Conservation (phyloP, 2,113 vertebrate species). For the Glaucomys volans region DNA sequence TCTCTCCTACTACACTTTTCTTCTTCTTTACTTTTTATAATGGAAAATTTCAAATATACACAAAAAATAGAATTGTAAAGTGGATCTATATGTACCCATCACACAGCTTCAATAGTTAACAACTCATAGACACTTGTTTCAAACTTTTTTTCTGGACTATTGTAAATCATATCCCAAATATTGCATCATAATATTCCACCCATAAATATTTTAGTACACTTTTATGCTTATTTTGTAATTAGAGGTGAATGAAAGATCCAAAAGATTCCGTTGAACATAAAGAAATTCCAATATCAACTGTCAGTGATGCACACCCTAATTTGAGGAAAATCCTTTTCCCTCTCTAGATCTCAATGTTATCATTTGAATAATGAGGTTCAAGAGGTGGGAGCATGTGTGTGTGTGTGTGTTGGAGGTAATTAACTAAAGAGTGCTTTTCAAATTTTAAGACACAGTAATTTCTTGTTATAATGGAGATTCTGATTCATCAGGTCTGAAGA, state of each 20-base stretch:
- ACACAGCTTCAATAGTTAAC: not conserved
- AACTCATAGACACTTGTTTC: not conserved
- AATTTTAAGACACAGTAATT: not conserved
- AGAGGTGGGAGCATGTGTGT: not conserved
- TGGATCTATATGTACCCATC: not conserved
- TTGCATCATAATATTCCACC: not conserved
- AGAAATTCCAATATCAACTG: not conserved
- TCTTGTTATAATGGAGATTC: not conserved
- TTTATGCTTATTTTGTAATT: not conserved
- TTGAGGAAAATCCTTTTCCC: not conserved
- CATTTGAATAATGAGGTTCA: not conserved
- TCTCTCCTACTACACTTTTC: not conserved
- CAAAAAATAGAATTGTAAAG: not conserved
- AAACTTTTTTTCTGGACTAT: not conserved
- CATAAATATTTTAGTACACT: not conserved
- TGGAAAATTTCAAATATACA: not conserved
- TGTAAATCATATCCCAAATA: not conserved
- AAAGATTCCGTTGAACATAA: not conserved
- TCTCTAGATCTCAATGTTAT: constrained; percentile 1
- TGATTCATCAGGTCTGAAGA: not conserved
- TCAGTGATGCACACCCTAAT: not conserved
- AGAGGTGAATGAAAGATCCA: not conserved
- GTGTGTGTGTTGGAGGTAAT: not conserved
- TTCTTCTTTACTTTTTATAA: not conserved
- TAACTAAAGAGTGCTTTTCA: constrained; percentile 1